Conservation (phyloP, 2,113 vertebrate species). For the Solea senegalensis region DNA sequence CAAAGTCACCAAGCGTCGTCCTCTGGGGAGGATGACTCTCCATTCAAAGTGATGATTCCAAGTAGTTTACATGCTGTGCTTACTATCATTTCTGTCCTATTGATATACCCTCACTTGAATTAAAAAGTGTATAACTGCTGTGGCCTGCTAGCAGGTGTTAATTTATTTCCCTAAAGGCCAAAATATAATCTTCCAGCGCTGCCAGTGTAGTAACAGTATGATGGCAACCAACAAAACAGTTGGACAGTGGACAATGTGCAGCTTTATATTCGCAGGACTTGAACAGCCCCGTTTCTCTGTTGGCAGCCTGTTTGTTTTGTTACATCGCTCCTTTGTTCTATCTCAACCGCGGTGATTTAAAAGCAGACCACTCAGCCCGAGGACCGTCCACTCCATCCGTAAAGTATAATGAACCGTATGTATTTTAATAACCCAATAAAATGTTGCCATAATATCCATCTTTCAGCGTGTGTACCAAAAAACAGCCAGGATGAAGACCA, state of each 20-base stretch:
- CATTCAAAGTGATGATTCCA: too few relatives aligned
- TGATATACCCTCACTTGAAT: too few relatives aligned
- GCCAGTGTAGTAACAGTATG: neutral
- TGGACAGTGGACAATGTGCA: neutral
- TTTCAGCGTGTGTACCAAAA: constrained; percentile 14
- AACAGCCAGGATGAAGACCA: constrained; percentile 22
- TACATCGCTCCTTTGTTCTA: neutral
- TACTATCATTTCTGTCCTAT: too few relatives aligned
- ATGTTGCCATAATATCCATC: constrained; percentile 19
- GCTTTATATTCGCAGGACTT: neutral
- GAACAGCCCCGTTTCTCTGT: neutral
- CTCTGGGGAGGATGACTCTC: too few relatives aligned
- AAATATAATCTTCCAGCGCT: neutral
- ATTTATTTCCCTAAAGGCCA: neutral
- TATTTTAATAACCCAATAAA: constrained; percentile 49
- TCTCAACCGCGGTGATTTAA: constrained; percentile 29
- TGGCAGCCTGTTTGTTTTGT: constrained; percentile 8
- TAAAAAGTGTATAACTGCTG: neutral
- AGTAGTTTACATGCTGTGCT: neutral
- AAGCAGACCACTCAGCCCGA: neutral
- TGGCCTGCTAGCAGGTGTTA: neutral
- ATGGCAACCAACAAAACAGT: neutral
- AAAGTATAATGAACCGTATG: constrained; percentile 21
- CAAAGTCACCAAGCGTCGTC: too few relatives aligned
- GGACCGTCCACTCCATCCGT: constrained; percentile 20